Evolutionary conservation across 1,140 invertebrate genomes (phyloP).

Genomic region (Sycophila sp.): DNA sequence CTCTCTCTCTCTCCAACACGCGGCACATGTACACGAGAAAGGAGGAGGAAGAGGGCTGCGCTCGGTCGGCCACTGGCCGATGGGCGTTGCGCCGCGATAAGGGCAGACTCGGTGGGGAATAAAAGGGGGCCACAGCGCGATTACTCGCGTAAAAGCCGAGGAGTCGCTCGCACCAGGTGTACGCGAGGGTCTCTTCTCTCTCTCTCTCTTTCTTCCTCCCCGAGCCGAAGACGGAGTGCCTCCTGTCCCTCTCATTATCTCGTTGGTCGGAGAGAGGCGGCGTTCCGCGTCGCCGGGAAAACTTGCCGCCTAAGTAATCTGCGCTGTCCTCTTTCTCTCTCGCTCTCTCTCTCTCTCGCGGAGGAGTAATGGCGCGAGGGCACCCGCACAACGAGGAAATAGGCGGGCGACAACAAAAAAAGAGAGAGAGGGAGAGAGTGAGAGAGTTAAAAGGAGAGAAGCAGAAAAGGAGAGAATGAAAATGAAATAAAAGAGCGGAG

Average conservation of each 20-base stretch:
- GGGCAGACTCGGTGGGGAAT: neutral
- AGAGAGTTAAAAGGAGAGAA: too few relatives aligned
- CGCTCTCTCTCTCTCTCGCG: too few relatives aligned
- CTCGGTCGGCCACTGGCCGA: neutral
- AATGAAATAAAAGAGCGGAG: too few relatives aligned
- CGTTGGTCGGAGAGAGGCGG: neutral
- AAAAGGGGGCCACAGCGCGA: slow-evolving; percentile 9
- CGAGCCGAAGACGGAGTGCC: neutral
- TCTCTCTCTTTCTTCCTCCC: too few relatives aligned
- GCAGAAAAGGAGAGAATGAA: too few relatives aligned
- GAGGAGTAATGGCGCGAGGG: too few relatives aligned
- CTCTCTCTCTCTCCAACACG: too few relatives aligned
- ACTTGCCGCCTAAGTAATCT: slow-evolving; percentile 3
- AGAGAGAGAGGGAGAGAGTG: too few relatives aligned
- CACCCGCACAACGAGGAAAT: neutral
- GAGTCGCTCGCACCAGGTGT: neutral
- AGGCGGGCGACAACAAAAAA: too few relatives aligned
- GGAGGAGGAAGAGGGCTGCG: neutral
- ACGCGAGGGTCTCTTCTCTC: neutral
- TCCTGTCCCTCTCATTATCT: neutral
- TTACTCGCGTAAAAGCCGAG: neutral
- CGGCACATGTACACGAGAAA: too few relatives aligned
- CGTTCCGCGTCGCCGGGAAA: neutral
- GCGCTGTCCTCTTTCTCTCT: too few relatives aligned
- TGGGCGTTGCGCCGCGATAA: slow-evolving; percentile 9